phyloP scores from a whole-genome alignment of 2,113 vertebrate species.

The Platycercus adscitus region DNA sequence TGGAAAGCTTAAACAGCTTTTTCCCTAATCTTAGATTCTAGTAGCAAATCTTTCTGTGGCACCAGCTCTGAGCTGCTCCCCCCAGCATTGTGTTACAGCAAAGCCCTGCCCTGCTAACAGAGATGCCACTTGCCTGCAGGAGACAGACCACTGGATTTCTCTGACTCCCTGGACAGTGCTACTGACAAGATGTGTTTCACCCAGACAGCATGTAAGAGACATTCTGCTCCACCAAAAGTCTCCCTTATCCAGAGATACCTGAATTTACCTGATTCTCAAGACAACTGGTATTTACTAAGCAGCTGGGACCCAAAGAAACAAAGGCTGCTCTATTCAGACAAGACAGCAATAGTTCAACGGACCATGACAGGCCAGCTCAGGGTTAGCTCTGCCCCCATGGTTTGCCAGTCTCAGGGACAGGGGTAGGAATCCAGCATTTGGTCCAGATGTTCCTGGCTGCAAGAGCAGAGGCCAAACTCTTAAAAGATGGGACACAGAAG shows the following conservation, averaged over 20 bases:
- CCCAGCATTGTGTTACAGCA: not conserved
- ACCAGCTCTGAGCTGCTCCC: not conserved
- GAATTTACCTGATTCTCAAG: not conserved
- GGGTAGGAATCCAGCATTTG: not conserved
- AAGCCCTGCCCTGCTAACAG: not conserved
- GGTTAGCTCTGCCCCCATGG: not conserved
- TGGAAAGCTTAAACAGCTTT: not conserved
- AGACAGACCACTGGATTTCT: conserved; percentile 66
- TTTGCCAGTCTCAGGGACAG: not conserved
- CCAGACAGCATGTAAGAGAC: conserved; percentile 31
- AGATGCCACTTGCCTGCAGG: conserved; percentile 47
- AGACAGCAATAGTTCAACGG: not conserved
- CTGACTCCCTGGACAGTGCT: conserved; percentile 52
- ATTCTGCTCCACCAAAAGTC: not conserved
- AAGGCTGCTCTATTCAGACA: not conserved
- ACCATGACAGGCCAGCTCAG: not conserved
- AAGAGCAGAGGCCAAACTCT: not conserved
- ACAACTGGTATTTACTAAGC: not conserved
- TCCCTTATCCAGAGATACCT: not conserved
- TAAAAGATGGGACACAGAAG: not conserved
- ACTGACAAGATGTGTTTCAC: conserved; percentile 58
- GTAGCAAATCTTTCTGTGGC: not conserved
- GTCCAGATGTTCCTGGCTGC: not conserved
- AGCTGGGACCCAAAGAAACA: not conserved
- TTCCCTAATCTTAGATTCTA: not conserved